Evolutionary conservation across 1,140 invertebrate species (phyloP), one percentile per base, ranked within the genome.

Genomic region (Tribolium castaneum): DNA sequence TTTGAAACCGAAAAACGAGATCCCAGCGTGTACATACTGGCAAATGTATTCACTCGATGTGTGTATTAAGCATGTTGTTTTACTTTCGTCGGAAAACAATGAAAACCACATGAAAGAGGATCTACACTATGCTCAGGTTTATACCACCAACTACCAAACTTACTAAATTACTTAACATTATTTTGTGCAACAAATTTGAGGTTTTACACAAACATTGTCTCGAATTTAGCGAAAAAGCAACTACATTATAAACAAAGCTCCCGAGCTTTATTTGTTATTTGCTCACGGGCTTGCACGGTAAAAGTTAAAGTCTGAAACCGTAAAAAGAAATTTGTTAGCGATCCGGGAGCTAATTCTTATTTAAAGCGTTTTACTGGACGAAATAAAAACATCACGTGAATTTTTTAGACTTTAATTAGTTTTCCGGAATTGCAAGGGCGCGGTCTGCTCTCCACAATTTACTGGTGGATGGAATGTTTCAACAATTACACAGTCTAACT

Each of bases 101-200:
- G 59, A 10, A 62, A 66, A 66, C 59, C 59, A 66, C 59, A 66
- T 66, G 59, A 66, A 66, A 66, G 30, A 30, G 59, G 30, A 14
- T 66, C 12, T 30, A 35, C 30, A 35, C 25, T 35, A 66, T 14
- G 3, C 30, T 13, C 59, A 66, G 54, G 16, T 25, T 14, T 66
- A 66, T n/a, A 4, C 19, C 6, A 14, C n/a, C 1, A 62, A 6
- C 19, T 30, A 66, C 25, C 12, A 22, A 35, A 66, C 9, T 14
- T 30, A 25, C 54, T 22, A 59, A 59, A 59, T 59, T 59, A 59
- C 54, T 25, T 25, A 35, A 66, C n/a, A 14, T 35, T 35, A 66
- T 66, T 66, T 66, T 39, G 30, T 35, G 30, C 30, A 35, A 25
- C 54, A 59, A 25, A 19, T 59, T 59, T 22, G 0, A 9, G 2